Conservation (phyloP, 2,113 vertebrate species). For the Lathamus discolor region DNA sequence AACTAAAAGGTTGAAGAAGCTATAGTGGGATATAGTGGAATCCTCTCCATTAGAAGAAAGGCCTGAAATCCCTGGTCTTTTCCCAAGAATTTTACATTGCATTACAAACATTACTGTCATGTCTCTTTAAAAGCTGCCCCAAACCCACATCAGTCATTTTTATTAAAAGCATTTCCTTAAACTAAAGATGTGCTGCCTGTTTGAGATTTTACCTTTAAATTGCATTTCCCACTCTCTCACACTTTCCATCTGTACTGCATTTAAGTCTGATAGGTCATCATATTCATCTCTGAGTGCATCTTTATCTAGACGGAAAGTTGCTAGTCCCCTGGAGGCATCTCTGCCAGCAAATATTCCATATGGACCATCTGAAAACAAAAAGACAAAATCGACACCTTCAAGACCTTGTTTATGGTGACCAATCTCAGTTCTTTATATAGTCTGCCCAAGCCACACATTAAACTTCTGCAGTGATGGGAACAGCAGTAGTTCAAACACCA, state of each 20-base stretch:
- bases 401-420: not conserved
- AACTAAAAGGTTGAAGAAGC: not conserved
- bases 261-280: constrained; percentile 97
- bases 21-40: not conserved
- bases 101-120: not conserved
- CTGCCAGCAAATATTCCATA: constrained; percentile 98
- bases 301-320: constrained; percentile 97
- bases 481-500: not conserved
- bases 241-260: constrained; percentile 98
- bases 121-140: not conserved
- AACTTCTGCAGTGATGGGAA: not conserved
- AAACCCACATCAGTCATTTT: not conserved
- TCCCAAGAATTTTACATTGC: not conserved
- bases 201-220: constrained; percentile 87
- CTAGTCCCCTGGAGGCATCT: constrained; percentile 95
- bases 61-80: not conserved
- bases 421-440: not conserved
- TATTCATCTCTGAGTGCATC: constrained; percentile 94
- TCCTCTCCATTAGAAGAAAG: not conserved
- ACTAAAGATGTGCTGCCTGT: not conserved
- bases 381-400: constrained; percentile 48
- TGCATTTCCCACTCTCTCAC: constrained; percentile 99
- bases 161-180: not conserved
- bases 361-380: constrained; percentile 85
- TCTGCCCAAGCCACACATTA: not conserved